phyloP scores from a whole-genome alignment of 2,113 vertebrate species.

The Pseudonaja textilis region DNA sequence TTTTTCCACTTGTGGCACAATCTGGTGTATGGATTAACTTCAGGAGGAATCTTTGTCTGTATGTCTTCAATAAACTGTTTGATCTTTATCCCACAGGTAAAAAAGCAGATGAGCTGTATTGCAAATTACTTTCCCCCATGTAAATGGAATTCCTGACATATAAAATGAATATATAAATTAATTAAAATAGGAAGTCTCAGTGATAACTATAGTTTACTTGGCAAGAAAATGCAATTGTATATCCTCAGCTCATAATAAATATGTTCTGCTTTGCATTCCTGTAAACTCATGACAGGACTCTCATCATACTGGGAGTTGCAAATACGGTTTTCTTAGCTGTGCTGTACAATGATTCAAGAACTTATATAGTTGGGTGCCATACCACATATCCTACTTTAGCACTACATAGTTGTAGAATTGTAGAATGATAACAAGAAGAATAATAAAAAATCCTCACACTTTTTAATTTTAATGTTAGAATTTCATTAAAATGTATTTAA shows the following conservation, averaged over 20 bases:
- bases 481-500: not conserved
- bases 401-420: not conserved
- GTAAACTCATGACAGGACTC: not conserved
- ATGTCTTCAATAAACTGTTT: conserved; percentile 89
- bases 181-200: not conserved
- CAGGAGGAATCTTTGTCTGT: conserved; percentile 91
- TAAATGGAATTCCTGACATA: not conserved
- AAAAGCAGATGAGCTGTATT: not conserved
- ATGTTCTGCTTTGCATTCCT: not conserved
- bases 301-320: not conserved
- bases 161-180: not conserved
- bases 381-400: not conserved
- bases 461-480: not conserved
- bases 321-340: not conserved
- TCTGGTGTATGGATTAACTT: conserved; percentile 84
- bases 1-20: conserved; percentile 89
- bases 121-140: not conserved
- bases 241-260: not conserved
- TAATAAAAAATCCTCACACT: not conserved
- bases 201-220: not conserved
- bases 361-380: not conserved
- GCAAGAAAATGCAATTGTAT: not conserved
- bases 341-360: not conserved
- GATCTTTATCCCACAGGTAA: conserved; percentile 94
- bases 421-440: not conserved